Conservation (phyloP, 2,888 invertebrate genomes). For the Agrotis clavis region DNA sequence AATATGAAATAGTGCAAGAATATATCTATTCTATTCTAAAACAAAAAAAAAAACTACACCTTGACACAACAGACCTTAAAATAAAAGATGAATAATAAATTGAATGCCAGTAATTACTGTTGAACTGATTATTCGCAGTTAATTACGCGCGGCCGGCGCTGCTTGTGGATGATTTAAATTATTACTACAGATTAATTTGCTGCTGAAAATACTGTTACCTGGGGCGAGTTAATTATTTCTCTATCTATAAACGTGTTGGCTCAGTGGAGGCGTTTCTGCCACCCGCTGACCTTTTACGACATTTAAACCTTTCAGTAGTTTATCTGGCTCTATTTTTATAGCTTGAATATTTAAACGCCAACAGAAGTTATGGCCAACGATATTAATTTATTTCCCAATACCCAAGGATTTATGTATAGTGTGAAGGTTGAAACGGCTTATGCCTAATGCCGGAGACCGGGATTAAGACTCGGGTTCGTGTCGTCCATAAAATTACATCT, state of each 20-base stretch:
- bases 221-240: slow-evolving; percentile 60
- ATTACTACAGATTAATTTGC: slow-evolving; percentile 59
- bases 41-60: not conserved
- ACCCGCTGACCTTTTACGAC: slow-evolving; percentile 56
- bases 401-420: not conserved
- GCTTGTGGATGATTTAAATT: slow-evolving; percentile 58
- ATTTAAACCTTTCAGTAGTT: slow-evolving; percentile 50
- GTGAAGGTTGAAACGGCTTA: slow-evolving; percentile 23
- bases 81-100: slow-evolving; percentile 29
- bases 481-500: slow-evolving; percentile 56
- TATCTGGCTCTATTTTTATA: slow-evolving; percentile 47
- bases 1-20: not conserved
- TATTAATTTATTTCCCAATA: slow-evolving; percentile 14
- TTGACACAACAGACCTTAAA: slow-evolving; percentile 9
- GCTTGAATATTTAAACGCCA: too few species aligned
- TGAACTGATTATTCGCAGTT: slow-evolving; percentile 58
- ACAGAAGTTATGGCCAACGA: not conserved
- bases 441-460: not conserved
- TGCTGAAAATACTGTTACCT: slow-evolving; percentile 60
- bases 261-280: slow-evolving; percentile 29
- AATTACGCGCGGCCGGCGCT: slow-evolving; percentile 52
- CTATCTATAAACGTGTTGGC: slow-evolving; percentile 46
- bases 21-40: slow-evolving; percentile 5
- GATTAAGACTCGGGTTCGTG: slow-evolving; percentile 24
- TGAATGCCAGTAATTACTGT: slow-evolving; percentile 47